phyloP scores from a whole-genome alignment of 1,140 invertebrate species.

The Leptinotarsa undecemlineata region DNA sequence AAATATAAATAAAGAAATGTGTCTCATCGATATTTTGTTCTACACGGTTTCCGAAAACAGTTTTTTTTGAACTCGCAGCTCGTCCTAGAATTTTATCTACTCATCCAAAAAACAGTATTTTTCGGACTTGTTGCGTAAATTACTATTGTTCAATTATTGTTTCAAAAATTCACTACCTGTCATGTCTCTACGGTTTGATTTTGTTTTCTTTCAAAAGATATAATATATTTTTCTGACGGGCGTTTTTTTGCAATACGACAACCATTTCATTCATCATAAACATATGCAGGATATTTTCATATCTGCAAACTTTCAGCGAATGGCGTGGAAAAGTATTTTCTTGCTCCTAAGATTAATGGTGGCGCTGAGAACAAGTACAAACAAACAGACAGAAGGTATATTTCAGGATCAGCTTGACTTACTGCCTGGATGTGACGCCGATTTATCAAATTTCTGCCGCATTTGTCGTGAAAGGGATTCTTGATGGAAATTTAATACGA shows the following conservation, averaged over 20 bases:
- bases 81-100: too few species aligned
- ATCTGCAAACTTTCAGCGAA: neutral
- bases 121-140: too few species aligned
- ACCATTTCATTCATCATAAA: neutral
- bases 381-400: conserved; percentile 50
- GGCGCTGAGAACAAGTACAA: conserved; percentile 45
- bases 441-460: conserved; percentile 42
- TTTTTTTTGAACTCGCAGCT: too few species aligned
- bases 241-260: neutral
- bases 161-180: too few species aligned
- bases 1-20: too few species aligned
- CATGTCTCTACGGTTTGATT: too few species aligned
- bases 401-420: conserved; percentile 49
- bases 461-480: conserved; percentile 10
- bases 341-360: conserved; percentile 46
- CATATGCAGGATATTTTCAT: neutral
- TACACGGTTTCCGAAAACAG: too few species aligned
- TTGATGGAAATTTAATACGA: conserved; percentile 18
- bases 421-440: conserved; percentile 46
- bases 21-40: too few species aligned
- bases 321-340: conserved; percentile 30
- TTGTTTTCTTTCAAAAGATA: neutral
- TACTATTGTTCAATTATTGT: too few species aligned
- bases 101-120: too few species aligned
- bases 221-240: neutral